Percentiles rank a stretch among this genome's conserved stretches.
Conservation (phyloP, 1,140 invertebrate genomes). For the Zeugodacus cucurbitae region DNA sequence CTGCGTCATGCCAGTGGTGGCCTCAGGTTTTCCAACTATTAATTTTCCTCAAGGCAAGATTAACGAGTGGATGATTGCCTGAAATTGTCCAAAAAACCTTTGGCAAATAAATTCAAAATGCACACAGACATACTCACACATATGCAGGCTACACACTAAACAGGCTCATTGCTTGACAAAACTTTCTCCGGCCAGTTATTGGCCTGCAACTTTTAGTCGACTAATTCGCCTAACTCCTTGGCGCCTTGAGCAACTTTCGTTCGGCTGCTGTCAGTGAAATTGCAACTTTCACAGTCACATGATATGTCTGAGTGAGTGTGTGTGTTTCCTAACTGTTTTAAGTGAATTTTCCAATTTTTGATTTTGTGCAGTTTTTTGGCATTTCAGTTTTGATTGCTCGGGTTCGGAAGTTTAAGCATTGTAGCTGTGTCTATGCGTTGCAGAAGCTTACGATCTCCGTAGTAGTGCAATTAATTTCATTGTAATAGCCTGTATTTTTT, state of each 20-base stretch:
- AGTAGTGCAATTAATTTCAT: neutral
- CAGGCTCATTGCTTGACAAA: neutral
- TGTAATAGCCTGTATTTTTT: neutral
- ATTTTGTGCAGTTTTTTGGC: neutral
- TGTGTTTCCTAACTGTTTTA: neutral
- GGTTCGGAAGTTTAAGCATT: neutral
- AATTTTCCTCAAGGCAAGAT: conserved; percentile 36
- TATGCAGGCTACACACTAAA: neutral
- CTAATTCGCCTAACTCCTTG: conserved; percentile 15
- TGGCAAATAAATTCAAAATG: conserved; percentile 33
- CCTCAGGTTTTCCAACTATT: conserved; percentile 35
- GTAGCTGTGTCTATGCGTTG: neutral
- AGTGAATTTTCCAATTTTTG: conserved; percentile 5
- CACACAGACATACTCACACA: neutral
- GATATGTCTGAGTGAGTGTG: neutral
- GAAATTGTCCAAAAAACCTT: conserved; percentile 33
- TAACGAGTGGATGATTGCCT: conserved; percentile 35
- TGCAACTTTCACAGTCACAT: neutral
- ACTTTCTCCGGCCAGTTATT: conserved; percentile 12
- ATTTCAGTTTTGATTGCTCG: conserved; percentile 12
- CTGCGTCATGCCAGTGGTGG: conserved; percentile 1
- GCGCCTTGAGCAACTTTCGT: neutral
- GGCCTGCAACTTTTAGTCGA: conserved; percentile 1
- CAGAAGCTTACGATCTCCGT: neutral
- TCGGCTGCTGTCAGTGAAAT: neutral